Conservation (phyloP, 2,113 vertebrate genomes). For the Equus przewalskii region DNA sequence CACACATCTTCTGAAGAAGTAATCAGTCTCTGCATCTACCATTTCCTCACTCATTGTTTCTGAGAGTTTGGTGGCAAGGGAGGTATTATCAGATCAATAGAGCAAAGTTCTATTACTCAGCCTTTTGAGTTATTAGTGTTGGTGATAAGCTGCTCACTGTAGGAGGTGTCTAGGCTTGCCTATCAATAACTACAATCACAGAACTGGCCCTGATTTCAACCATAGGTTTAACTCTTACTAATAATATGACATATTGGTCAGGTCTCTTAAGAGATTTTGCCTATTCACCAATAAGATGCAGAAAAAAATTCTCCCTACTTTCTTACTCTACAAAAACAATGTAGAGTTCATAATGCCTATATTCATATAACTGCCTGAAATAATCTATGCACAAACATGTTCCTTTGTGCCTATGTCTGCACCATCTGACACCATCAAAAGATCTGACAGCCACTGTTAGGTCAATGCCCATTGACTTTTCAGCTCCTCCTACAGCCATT, state of each 20-base stretch:
- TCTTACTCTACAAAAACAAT: background rate
- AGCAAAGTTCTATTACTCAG: background rate
- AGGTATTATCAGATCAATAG: conserved; percentile 18
- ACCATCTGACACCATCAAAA: background rate
- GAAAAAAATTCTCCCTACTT: background rate
- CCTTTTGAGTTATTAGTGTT: conserved; percentile 56
- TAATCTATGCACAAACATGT: background rate
- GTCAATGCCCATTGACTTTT: background rate
- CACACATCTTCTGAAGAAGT: conserved; percentile 43
- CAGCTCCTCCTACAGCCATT: background rate
- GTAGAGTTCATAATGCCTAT: background rate
- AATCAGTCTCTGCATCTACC: conserved; percentile 22
- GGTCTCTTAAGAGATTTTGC: background rate
- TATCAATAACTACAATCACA: conserved; percentile 30
- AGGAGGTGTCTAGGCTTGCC: background rate
- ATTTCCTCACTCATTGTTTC: conserved; percentile 6
- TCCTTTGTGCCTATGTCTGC: background rate
- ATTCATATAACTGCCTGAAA: background rate
- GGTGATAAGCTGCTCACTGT: conserved; percentile 3
- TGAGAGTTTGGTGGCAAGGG: conserved; percentile 56
- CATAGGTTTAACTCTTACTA: background rate
- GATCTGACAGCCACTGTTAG: background rate
- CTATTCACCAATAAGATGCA: background rate
- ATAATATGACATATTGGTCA: background rate
- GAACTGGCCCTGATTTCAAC: background rate